phyloP scores from a whole-genome alignment of 2,888 invertebrate genomes.

The Agrotis clavis region DNA sequence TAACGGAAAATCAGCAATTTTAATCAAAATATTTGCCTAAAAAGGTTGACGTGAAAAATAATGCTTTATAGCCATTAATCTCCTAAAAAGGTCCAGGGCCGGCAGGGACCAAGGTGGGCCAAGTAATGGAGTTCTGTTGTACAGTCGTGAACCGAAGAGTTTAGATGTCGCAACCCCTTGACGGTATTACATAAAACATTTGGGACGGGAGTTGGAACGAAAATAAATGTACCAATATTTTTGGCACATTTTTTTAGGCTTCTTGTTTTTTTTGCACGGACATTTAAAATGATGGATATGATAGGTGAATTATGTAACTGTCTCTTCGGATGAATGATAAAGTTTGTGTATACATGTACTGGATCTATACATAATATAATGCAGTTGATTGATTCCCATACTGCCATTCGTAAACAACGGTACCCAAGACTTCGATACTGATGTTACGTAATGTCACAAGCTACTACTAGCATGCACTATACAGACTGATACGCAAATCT shows the following conservation, averaged over 20 bases:
- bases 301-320: neutral
- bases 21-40: conserved; percentile 63
- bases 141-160: conserved; percentile 77
- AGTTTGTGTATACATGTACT: neutral
- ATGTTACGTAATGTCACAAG: too few species aligned
- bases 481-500: too few species aligned
- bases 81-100: conserved; percentile 74
- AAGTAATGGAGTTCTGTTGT: conserved; percentile 88
- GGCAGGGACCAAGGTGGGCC: conserved; percentile 71
- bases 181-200: conserved; percentile 73
- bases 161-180: conserved; percentile 77
- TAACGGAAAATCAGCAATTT: conserved; percentile 53
- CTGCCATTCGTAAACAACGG: too few species aligned
- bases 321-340: neutral
- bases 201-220: conserved; percentile 65
- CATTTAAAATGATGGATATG: conserved; percentile 15
- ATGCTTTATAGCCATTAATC: conserved; percentile 79
- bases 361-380: neutral
- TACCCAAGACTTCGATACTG: too few species aligned
- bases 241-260: conserved; percentile 10
- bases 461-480: too few species aligned
- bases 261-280: conserved; percentile 10
- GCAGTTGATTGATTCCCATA: neutral
- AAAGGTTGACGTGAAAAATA: conserved; percentile 70
- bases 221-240: conserved; percentile 57